Base-by-base conservation (phyloP, 2,888 invertebrate species). In the Leucozona laternaria region DNA sequence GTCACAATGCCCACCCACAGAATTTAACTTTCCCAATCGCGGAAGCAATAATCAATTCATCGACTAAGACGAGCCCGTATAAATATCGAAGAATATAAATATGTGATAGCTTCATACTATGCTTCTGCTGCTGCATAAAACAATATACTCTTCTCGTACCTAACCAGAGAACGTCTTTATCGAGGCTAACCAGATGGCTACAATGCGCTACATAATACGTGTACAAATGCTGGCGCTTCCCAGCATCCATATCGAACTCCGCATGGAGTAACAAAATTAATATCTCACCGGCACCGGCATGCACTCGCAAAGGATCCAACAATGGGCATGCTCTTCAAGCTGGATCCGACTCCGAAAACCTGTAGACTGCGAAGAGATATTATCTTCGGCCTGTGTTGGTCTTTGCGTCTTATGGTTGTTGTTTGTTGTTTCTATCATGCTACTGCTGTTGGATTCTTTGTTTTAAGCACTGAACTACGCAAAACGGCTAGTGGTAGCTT, bases 211-310 rank as follows among this genome's bases (percentile, higher is more conserved):
- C 57, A 45, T 40, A 31, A 72, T 68, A 60, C 60, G 66, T 68
- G 53, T n/a, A 25, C 13, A 25, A 68, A 79, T 68, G 79, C 60
- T 72, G 84, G 84, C 84, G 80, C 84, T 84, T 76, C 43, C 70
- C 75, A 58, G 57, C 57, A 76, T 31, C 70, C 70, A 70, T 58
- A 71, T 58, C 34, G 43, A 58, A 64, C 70, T 45, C 43, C 15
- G 40, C 62, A 57, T 53, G 28, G 31, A 64, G 43, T 40, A 43
- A 68, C 45, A 45, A 68, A 84, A 48, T 75, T 22, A 76, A 66
- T 79, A 79, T 58, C 43, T 20, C 60, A 75, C 25, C 60, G 55
- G 43, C 60, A 75, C 25, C 60, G 55, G 43, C 68, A 45, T 40
- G 66, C 66, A 37, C 37, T 53, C 43, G 43, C 62, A 62, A 66